These are phyloP conservation scores for Cheilosia vernalis DNA, from an alignment of 2,888 invertebrate genomes.

Conservation along the genomic window DNA sequence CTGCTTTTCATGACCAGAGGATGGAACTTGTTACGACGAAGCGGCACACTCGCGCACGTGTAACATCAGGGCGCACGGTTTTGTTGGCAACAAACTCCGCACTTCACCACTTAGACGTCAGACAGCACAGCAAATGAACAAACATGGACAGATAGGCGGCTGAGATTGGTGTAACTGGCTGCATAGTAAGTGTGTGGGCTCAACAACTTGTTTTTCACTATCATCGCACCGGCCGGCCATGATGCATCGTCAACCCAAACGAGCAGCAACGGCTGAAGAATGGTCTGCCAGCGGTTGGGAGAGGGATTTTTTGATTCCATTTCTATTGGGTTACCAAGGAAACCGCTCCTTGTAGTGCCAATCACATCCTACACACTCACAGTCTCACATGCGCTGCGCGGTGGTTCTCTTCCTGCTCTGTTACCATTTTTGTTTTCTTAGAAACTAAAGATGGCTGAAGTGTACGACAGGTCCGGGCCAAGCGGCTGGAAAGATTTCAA, in stretches of 20 bases:
- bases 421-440: constrained; percentile 38
- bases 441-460: constrained; percentile 31
- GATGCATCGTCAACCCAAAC: constrained; percentile 56
- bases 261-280: constrained; percentile 37
- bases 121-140: constrained; percentile 60
- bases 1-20: constrained; percentile 63
- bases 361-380: constrained; percentile 70
- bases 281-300: constrained; percentile 20
- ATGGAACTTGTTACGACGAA: constrained; percentile 58
- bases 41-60: constrained; percentile 36
- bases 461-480: background rate
- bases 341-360: constrained; percentile 67
- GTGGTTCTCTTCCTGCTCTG: constrained; percentile 63
- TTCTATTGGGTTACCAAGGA: constrained; percentile 51
- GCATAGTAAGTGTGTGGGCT: constrained; percentile 69
- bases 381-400: background rate
- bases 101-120: constrained; percentile 59
- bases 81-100: background rate
- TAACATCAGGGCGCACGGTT: constrained; percentile 29
- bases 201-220: constrained; percentile 75
- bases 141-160: constrained; percentile 73
- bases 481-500: constrained; percentile 60
- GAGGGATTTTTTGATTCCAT: constrained; percentile 13
- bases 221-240: constrained; percentile 52
- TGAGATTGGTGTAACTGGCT: constrained; percentile 69